Conservation (phyloP, 2,888 invertebrate genomes). For the Neelides folsomi region DNA sequence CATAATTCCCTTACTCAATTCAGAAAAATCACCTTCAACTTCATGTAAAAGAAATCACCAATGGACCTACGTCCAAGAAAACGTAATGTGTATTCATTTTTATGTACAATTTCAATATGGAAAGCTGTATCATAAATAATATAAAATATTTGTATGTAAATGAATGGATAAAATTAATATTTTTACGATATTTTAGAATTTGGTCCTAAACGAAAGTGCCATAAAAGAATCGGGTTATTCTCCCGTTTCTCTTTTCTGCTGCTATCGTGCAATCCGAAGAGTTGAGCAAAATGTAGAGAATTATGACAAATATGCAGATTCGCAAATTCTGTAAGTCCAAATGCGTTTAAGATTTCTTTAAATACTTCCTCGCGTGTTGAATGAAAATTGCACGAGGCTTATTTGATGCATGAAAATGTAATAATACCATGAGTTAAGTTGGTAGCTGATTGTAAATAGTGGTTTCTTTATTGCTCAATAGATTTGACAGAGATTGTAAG, state of each 20-base stretch:
- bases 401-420: too few relatives aligned
- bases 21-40: slow-evolving; percentile 2
- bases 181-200: slow-evolving; percentile 9
- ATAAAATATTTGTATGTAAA: not conserved
- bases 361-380: too few relatives aligned
- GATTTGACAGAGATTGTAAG: slow-evolving; percentile 9
- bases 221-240: slow-evolving; percentile 17
- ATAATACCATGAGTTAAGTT: too few relatives aligned
- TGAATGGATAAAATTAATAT: not conserved
- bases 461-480: too few relatives aligned
- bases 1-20: slow-evolving; percentile 13
- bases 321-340: too few relatives aligned
- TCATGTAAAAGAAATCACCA: slow-evolving; percentile 11
- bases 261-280: slow-evolving; percentile 14
- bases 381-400: too few relatives aligned
- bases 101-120: too few relatives aligned
- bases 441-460: too few relatives aligned
- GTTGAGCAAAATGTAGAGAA: slow-evolving; percentile 15
- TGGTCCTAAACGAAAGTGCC: slow-evolving; percentile 17
- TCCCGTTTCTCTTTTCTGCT: slow-evolving; percentile 15
- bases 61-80: slow-evolving; percentile 19
- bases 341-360: too few relatives aligned
- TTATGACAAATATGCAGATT: slow-evolving; percentile 7
- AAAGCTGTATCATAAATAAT: not conserved
- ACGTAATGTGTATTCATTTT: too few relatives aligned